Percentiles rank a stretch among this genome's conserved stretches.
These are phyloP conservation scores for Sus cebifrons DNA, from an alignment of 2,797 vertebrate genomes.

Conservation along the genomic window DNA sequence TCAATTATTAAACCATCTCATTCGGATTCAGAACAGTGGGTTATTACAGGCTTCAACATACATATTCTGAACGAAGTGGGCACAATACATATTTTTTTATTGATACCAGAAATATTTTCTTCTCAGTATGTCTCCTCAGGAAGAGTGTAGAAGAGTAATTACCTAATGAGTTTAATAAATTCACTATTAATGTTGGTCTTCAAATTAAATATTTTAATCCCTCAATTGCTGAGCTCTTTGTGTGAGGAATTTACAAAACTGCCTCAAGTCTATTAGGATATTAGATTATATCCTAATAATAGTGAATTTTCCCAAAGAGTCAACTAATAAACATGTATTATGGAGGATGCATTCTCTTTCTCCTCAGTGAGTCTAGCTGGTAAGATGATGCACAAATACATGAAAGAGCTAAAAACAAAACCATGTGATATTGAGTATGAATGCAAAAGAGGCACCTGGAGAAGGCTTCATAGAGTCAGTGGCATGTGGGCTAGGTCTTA, in stretches of 20 bases:
- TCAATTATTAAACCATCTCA: conserved; percentile 25
- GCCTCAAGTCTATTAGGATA: not conserved
- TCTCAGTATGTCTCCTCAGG: not conserved
- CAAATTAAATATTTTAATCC: not conserved
- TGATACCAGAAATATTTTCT: not conserved
- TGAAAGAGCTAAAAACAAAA: not conserved
- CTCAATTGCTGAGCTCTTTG: conserved; percentile 12
- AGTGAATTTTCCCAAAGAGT: not conserved
- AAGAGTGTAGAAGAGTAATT: conserved; percentile 1
- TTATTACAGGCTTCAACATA: not conserved
- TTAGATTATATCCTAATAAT: not conserved
- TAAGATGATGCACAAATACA: not conserved
- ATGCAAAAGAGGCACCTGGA: not conserved
- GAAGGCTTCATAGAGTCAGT: not conserved
- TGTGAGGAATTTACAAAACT: conserved; percentile 45
- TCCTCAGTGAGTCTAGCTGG: not conserved
- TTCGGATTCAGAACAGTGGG: not conserved
- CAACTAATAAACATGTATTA: not conserved
- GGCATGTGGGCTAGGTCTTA: not conserved
- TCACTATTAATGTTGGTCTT: not conserved
- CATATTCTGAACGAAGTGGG: conserved; percentile 9
- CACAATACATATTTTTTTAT: not conserved
- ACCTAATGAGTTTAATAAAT: conserved; percentile 55
- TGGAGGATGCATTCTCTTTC: not conserved
- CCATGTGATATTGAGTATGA: not conserved